phyloP scores from a whole-genome alignment of 2,888 invertebrate genomes.

The Hyalella azteca region DNA sequence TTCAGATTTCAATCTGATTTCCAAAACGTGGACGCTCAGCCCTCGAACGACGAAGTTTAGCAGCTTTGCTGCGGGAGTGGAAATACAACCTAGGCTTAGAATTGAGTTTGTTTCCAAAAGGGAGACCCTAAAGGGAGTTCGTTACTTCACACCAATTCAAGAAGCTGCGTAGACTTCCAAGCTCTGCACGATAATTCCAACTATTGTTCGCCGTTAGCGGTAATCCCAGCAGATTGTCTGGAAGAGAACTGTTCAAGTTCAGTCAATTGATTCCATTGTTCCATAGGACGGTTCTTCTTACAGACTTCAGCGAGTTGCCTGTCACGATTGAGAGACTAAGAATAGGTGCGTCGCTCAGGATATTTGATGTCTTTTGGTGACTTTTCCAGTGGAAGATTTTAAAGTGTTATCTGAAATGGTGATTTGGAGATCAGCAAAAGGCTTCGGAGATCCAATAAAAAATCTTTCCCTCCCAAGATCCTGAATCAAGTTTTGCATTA shows the following conservation, averaged over 20 bases:
- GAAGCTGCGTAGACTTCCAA: no score
- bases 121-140: background rate
- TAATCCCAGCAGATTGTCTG: conserved; percentile 24
- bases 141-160: background rate
- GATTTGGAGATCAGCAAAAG: conserved; percentile 1
- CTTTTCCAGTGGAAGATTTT: background rate
- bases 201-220: conserved; percentile 26
- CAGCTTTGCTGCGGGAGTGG: background rate
- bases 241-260: conserved; percentile 24
- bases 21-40: no score
- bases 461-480: no score
- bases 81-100: background rate
- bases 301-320: background rate
- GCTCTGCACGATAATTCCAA: conserved; percentile 31
- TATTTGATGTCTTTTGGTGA: conserved; percentile 2
- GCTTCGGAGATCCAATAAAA: background rate
- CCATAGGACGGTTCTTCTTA: background rate
- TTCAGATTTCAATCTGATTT: no score
- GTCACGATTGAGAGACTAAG: conserved; percentile 16
- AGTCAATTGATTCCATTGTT: conserved; percentile 21
- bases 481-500: no score
- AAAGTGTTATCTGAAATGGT: conserved; percentile 20
- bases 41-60: no score
- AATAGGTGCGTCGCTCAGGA: background rate
- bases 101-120: background rate